These are phyloP conservation scores for sheep (Ovis aries) DNA, from an alignment of 2,113 vertebrate species.

Conservation along the genomic window ARS-UI_Ramb_v3.0 NC_056056.1:202954001-202954500, in stretches of 20 bases:
- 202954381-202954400: neutral
- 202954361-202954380: neutral
- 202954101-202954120: neutral
- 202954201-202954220: neutral
- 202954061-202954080: neutral
- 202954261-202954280: neutral
- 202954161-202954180: neutral
- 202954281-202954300: neutral
- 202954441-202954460: constrained; percentile 42
- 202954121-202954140: neutral
- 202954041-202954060: neutral
- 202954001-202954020: neutral
- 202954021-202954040: neutral
- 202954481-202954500: constrained; percentile 55
- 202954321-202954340: neutral
- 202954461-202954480: constrained; percentile 7
- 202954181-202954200: neutral
- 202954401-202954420: neutral
- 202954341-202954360: neutral
- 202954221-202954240: constrained; percentile 35
- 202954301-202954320: neutral
- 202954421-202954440: neutral
- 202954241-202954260: neutral
- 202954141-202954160: neutral
- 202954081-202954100: neutral